Conservation (phyloP, 2,113 vertebrate genomes). For the Gasterosteus aculeatus region DNA sequence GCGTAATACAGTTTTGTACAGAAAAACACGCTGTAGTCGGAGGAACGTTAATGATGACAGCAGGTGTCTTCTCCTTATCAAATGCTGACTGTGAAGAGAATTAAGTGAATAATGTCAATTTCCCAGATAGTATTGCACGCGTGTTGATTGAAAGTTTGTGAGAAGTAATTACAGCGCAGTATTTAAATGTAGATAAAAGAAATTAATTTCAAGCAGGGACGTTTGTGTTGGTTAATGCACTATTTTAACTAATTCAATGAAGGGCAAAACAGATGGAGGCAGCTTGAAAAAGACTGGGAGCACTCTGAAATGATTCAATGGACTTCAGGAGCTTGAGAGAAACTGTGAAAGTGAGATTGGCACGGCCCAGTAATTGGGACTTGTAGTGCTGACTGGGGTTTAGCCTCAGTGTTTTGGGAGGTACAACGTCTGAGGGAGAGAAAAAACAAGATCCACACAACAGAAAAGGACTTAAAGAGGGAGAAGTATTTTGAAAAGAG, state of each 20-base stretch:
- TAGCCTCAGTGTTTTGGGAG: slow-evolving; percentile 15
- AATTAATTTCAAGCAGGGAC: neutral
- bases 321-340: slow-evolving; percentile 19
- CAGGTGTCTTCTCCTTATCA: slow-evolving; percentile 6
- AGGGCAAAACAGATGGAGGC: slow-evolving; percentile 19
- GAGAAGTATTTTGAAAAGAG: slow-evolving; percentile 10
- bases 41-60: slow-evolving; percentile 11
- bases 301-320: slow-evolving; percentile 14
- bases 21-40: slow-evolving; percentile 1
- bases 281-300: slow-evolving; percentile 11
- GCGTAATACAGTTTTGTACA: neutral
- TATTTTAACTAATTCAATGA: slow-evolving; percentile 7
- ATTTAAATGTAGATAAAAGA: neutral
- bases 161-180: neutral
- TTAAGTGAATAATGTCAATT: neutral
- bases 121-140: neutral
- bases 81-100: neutral
- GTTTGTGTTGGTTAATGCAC: neutral
- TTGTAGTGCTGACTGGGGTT: slow-evolving; percentile 31
- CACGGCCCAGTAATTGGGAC: slow-evolving; percentile 32
- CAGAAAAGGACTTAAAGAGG: slow-evolving; percentile 26
- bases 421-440: slow-evolving; percentile 10
- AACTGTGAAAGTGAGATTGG: slow-evolving; percentile 27
- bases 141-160: slow-evolving; percentile 3
- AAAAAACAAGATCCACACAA: slow-evolving; percentile 27